Conservation (phyloP, 2,888 invertebrate species). For the Diaprepes abbreviatus region DNA sequence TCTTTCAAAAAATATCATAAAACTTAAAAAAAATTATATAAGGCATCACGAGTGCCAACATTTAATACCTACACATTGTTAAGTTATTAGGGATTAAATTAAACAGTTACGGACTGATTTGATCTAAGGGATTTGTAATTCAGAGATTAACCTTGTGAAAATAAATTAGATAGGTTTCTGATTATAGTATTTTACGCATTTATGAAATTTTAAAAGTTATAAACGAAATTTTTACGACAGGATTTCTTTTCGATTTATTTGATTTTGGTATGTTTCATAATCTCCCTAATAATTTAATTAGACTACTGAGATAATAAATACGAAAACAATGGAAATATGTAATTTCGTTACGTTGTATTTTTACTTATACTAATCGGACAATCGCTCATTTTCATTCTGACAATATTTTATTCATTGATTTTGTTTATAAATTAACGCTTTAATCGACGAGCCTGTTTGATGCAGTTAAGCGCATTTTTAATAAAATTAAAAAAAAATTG, state of each 20-base stretch:
- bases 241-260: background rate
- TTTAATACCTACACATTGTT: conserved; percentile 3
- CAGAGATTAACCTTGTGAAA: background rate
- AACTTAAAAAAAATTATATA: background rate
- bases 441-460: too few relatives aligned
- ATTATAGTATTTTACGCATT: background rate
- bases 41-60: background rate
- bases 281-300: background rate
- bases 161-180: background rate
- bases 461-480: too few relatives aligned
- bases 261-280: background rate
- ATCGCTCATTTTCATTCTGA: too few relatives aligned
- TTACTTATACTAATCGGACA: too few relatives aligned
- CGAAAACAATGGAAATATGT: too few relatives aligned
- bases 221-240: background rate
- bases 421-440: too few relatives aligned
- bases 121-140: background rate
- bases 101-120: background rate
- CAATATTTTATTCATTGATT: too few relatives aligned
- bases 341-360: too few relatives aligned
- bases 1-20: background rate
- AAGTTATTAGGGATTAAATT: background rate
- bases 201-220: background rate
- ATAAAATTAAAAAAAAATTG: too few relatives aligned
- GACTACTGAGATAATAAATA: background rate